Evolutionary conservation across 2,888 invertebrate species (phyloP), one percentile per base, ranked within the genome.

Genomic region (Mesochorus sp.): DNA sequence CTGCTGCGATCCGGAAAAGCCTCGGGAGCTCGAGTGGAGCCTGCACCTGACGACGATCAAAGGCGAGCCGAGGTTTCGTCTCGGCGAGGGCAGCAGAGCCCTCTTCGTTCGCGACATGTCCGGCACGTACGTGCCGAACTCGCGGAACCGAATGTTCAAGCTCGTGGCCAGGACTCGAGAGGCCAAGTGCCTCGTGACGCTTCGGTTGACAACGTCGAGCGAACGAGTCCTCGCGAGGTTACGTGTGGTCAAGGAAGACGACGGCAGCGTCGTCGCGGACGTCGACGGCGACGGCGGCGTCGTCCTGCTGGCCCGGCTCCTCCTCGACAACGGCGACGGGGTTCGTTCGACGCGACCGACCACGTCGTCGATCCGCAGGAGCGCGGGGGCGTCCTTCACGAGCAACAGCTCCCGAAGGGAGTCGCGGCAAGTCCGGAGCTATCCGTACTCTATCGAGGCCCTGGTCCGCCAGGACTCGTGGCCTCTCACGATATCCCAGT

Each of bases 401-500:
- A 47, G 10, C 34, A 44, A 28, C 37, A 3, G 34, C 39, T 3
- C 37, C 4, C 24, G 53, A 55, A 1, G 10, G n/a, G 8, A 14
- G 28, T 5, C 14, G 26, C 1, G n/a, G n/a, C n/a, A n/a, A n/a
- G 6, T 19, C n/a, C 64, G 24, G n/a, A 34, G 24, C 1, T 87
- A 83, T 62, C 74, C 76, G 1, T n/a, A n/a, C n/a, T n/a, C n/a
- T n/a, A 31, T 89, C 8, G 89, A 91, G 57, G 90, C 86, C 6
- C 85, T 80, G 3, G 88, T 91, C n/a, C 64, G 90, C 0, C 83
- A 90, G 2, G 79, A 91, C 57, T 88, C 89, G 0, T 92, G 92
- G 92, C 92, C 92, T 0, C 79, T 92, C 57, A 90, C 88, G 0
- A 79, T 73, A 3, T 68, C 76, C 0, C 92, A 92, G 81, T 92